These are phyloP conservation scores for Achroia grisella DNA, from an alignment of 1,140 invertebrate genomes.

Conservation along the genomic window DNA sequence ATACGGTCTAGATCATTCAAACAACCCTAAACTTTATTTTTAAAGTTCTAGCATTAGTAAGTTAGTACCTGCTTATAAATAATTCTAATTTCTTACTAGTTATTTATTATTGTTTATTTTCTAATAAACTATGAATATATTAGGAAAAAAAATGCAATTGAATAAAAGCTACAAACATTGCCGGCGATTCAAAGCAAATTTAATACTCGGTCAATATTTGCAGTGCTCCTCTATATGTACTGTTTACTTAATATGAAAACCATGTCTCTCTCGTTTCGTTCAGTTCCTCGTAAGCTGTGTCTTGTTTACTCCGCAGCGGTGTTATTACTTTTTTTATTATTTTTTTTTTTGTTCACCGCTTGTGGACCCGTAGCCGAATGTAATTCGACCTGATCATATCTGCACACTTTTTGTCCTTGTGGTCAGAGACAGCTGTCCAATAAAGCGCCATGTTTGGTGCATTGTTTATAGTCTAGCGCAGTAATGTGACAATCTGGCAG, in stretches of 20 bases:
- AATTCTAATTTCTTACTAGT: too few relatives aligned
- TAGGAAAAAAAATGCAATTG: too few relatives aligned
- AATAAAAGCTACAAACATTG: neutral
- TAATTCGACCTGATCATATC: constrained; percentile 69
- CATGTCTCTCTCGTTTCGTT: constrained; percentile 2
- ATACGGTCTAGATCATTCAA: too few relatives aligned
- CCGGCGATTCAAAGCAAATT: constrained; percentile 19
- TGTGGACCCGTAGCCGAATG: constrained; percentile 46
- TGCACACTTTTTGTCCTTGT: constrained; percentile 59
- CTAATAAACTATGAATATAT: too few relatives aligned
- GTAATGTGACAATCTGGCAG: constrained; percentile 19
- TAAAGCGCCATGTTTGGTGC: constrained; percentile 44
- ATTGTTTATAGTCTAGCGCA: constrained; percentile 35
- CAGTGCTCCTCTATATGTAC: neutral
- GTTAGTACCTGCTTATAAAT: too few relatives aligned
- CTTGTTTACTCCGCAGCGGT: constrained; percentile 48
- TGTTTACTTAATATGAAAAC: constrained; percentile 15
- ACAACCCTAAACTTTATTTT: too few relatives aligned
- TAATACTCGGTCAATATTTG: constrained; percentile 9
- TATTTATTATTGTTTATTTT: too few relatives aligned
- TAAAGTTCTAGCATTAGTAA: neutral
- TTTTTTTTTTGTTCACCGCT: constrained; percentile 53
- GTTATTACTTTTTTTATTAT: constrained; percentile 33
- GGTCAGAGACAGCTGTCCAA: constrained; percentile 65
- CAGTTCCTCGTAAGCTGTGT: constrained; percentile 28